Evolutionary conservation across 2,888 invertebrate genomes (phyloP).

Genomic region (Biston stratarius): DNA sequence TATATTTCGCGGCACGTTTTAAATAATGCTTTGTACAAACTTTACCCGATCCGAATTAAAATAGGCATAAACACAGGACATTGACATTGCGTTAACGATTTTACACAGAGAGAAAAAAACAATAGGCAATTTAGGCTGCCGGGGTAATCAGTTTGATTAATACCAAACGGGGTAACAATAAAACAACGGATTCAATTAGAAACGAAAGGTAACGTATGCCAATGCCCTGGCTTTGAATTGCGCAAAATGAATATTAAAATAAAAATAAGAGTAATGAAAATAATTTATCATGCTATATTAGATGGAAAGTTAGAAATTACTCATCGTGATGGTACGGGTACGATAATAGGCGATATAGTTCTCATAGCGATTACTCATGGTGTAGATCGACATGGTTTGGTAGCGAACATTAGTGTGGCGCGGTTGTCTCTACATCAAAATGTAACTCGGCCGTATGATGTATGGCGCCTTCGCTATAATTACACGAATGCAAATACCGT

Average conservation of each 20-base stretch:
- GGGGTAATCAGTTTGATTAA: slow-evolving; percentile 85
- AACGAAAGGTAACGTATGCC: slow-evolving; percentile 89
- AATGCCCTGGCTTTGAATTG: slow-evolving; percentile 95
- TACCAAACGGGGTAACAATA: slow-evolving; percentile 82
- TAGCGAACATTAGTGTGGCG: slow-evolving; percentile 69
- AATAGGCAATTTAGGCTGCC: slow-evolving; percentile 84
- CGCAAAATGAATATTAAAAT: slow-evolving; percentile 83
- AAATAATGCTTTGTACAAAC: slow-evolving; percentile 48
- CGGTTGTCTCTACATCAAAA: slow-evolving; percentile 82
- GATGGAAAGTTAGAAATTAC: slow-evolving; percentile 81
- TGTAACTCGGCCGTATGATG: slow-evolving; percentile 76
- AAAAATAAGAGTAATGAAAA: slow-evolving; percentile 81
- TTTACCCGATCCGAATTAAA: slow-evolving; percentile 72
- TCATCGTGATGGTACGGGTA: slow-evolving; percentile 71
- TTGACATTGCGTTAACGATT: slow-evolving; percentile 87
- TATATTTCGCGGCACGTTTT: slow-evolving; percentile 54
- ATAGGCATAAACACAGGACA: slow-evolving; percentile 88
- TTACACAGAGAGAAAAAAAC: slow-evolving; percentile 77
- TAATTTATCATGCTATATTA: slow-evolving; percentile 85
- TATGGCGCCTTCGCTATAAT: slow-evolving; percentile 80
- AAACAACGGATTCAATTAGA: slow-evolving; percentile 84
- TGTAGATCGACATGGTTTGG: slow-evolving; percentile 76
- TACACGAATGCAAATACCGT: slow-evolving; percentile 83
- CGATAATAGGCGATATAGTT: slow-evolving; percentile 78
- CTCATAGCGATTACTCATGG: slow-evolving; percentile 78